Percentiles rank a stretch among this genome's conserved stretches.
phyloP scores from a whole-genome alignment of 2,888 invertebrate species.

The Acanthopleura granulata region DNA sequence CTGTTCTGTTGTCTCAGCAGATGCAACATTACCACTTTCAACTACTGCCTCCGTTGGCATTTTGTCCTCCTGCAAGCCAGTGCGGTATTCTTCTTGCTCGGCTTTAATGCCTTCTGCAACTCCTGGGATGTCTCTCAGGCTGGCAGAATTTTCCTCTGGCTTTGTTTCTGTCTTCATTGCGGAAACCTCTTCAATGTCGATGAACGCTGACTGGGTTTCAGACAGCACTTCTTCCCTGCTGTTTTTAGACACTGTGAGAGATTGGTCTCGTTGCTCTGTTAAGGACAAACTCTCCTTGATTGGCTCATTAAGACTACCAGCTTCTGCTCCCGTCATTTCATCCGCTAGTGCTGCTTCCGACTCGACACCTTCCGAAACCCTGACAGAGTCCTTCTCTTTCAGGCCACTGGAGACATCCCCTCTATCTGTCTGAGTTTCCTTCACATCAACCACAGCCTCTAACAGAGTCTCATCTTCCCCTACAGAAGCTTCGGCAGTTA shows the following conservation, averaged over 20 bases:
- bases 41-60: neutral
- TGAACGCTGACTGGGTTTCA: neutral
- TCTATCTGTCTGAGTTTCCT: slow-evolving; percentile 11
- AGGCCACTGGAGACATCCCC: neutral
- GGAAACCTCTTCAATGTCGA: neutral
- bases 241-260: neutral
- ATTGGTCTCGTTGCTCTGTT: neutral
- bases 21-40: neutral
- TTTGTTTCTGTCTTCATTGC: neutral
- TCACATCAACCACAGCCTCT: slow-evolving; percentile 6
- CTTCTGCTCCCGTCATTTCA: too few relatives aligned
- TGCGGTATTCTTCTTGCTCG: neutral
- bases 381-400: neutral
- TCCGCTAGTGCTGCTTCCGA: neutral
- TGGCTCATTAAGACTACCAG: too few relatives aligned
- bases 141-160: neutral
- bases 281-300: too few relatives aligned
- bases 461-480: neutral
- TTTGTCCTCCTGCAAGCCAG: neutral
- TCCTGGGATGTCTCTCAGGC: neutral
- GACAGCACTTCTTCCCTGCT: neutral
- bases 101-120: neutral
- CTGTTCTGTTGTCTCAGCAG: neutral
- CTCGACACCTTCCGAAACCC: neutral
- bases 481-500: slow-evolving; percentile 13